Conservation (phyloP, 1,140 invertebrate species). For the Ylistrum balloti region DNA sequence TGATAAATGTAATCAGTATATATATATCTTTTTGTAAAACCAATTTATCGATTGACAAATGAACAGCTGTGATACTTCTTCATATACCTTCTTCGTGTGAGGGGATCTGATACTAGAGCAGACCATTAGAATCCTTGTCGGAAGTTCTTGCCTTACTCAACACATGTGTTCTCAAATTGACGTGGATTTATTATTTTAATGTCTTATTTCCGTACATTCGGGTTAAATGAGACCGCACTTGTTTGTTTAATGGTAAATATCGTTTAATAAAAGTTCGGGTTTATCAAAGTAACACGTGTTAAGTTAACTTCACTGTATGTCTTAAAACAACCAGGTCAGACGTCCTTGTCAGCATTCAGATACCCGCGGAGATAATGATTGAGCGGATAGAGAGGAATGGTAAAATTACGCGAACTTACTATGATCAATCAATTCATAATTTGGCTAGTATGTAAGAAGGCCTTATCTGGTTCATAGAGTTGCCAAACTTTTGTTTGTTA, state of each 20-base stretch:
- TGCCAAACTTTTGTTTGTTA: no score
- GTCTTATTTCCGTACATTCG: neutral
- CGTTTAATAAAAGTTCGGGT: constrained; percentile 14
- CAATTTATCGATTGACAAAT: neutral
- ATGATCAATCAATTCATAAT: no score
- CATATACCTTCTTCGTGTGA: neutral
- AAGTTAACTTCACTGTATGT: neutral
- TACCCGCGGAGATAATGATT: neutral
- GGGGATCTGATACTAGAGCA: neutral
- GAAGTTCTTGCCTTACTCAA: neutral
- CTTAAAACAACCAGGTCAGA: constrained; percentile 33
- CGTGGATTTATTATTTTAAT: constrained; percentile 18
- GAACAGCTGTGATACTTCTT: neutral
- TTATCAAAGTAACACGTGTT: constrained; percentile 28
- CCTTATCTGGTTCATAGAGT: no score
- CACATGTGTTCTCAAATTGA: constrained; percentile 9
- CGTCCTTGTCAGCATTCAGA: neutral
- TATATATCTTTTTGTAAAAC: neutral
- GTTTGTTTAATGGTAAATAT: constrained; percentile 29
- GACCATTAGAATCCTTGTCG: neutral
- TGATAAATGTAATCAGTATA: no score
- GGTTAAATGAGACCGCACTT: neutral
- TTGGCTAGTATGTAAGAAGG: no score
- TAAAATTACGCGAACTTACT: no score
- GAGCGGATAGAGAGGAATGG: no score